A percentile compares a stretch with the other conserved stretches of the same genome.
These are phyloP conservation scores for Augochlorella aurata DNA, from an alignment of 2,888 invertebrate species.

Conservation along the genomic window DNA sequence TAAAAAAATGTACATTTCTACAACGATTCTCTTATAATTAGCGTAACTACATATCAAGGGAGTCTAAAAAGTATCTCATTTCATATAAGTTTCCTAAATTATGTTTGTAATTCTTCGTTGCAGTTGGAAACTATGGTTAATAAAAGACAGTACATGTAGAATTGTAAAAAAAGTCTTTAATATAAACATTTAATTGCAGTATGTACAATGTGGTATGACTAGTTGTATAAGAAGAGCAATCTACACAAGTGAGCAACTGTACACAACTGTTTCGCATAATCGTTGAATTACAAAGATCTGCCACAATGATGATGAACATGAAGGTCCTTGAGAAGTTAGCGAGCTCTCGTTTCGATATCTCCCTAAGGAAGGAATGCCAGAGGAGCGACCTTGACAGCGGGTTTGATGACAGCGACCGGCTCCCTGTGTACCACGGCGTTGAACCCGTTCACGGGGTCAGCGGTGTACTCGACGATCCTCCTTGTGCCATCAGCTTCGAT, in stretches of 20 bases:
- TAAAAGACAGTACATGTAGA: neutral
- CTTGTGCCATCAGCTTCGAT: constrained; percentile 78
- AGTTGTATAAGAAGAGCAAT: constrained; percentile 22
- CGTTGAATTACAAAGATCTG: neutral
- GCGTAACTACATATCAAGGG: too few relatives aligned
- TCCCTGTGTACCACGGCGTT: constrained; percentile 78
- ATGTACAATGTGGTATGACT: constrained; percentile 56
- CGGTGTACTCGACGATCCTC: constrained; percentile 76
- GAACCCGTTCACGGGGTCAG: constrained; percentile 78
- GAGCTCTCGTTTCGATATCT: too few relatives aligned
- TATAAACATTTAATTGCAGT: constrained; percentile 35
- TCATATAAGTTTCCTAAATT: too few relatives aligned
- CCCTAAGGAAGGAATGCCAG: constrained; percentile 59
- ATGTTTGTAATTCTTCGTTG: too few relatives aligned
- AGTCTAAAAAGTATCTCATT: too few relatives aligned
- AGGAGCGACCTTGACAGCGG: constrained; percentile 47
- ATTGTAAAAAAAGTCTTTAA: constrained; percentile 48
- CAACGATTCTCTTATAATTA: too few relatives aligned
- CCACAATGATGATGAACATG: neutral
- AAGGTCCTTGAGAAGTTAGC: neutral
- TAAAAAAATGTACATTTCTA: too few relatives aligned
- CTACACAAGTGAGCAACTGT: neutral
- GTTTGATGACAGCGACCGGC: constrained; percentile 71
- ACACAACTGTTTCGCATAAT: neutral
- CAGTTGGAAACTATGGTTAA: neutral